These are phyloP conservation scores for Eulithis prunata DNA, from an alignment of 2,888 invertebrate species.

Conservation along the genomic window DNA sequence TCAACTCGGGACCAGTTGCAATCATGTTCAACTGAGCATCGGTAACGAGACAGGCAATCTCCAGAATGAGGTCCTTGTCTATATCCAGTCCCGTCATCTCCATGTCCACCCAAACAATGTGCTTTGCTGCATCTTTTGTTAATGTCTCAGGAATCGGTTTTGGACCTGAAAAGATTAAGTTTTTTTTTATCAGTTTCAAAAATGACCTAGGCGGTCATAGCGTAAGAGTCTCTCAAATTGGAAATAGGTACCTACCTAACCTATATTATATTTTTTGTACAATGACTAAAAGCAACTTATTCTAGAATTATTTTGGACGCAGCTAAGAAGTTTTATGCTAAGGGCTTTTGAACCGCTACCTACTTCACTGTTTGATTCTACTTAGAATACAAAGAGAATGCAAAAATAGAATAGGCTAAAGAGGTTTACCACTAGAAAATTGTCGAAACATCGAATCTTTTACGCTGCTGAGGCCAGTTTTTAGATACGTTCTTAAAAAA, in stretches of 20 bases:
- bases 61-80: conserved; percentile 91
- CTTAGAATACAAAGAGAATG: no score
- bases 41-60: conserved; percentile 95
- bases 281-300: no score
- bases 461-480: neutral
- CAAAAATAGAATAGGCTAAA: no score
- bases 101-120: conserved; percentile 90
- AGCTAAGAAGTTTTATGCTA: no score
- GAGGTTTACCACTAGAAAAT: conserved; percentile 18
- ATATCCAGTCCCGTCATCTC: conserved; percentile 97
- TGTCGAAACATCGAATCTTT: conserved; percentile 13
- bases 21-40: conserved; percentile 90
- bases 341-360: no score
- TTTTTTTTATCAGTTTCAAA: neutral
- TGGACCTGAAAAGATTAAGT: conserved; percentile 16
- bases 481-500: conserved; percentile 18
- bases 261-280: no score
- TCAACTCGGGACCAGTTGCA: conserved; percentile 89
- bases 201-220: no score
- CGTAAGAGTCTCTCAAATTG: no score
- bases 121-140: conserved; percentile 55
- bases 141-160: conserved; percentile 1
- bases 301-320: no score
- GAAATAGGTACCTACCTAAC: no score
- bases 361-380: no score